A percentile compares a stretch with the other conserved stretches of the same genome.
Conservation (phyloP, 2,888 invertebrate species). For the Pachymerium ferrugineum region DNA sequence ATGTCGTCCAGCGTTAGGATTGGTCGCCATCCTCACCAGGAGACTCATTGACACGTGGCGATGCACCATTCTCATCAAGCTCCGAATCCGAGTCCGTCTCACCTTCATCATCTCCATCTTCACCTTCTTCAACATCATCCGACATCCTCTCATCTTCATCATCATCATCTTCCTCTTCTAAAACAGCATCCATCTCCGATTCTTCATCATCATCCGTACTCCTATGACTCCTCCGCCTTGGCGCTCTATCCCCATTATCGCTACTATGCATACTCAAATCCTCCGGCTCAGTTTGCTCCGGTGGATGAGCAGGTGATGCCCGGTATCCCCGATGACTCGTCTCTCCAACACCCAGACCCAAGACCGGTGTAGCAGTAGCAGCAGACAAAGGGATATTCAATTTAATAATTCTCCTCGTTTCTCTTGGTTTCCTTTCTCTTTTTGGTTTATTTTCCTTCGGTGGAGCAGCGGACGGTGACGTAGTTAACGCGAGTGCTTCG, state of each 20-base stretch:
- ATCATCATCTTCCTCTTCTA: conserved; percentile 36
- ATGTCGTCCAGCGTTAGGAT: neutral
- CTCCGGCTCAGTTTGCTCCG: conserved; percentile 83
- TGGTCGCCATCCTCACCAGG: neutral
- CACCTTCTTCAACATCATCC: conserved; percentile 35
- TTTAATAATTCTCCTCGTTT: conserved; percentile 53
- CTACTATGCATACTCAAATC: conserved; percentile 64
- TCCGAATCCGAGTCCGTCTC: conserved; percentile 36
- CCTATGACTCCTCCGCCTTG: neutral
- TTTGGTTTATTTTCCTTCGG: conserved; percentile 34
- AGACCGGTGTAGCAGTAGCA: conserved; percentile 9
- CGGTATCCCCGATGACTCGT: conserved; percentile 48
- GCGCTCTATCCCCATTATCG: conserved; percentile 35
- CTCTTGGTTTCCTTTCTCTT: conserved; percentile 51
- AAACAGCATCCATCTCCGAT: conserved; percentile 37
- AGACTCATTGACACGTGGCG: neutral
- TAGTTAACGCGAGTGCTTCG: conserved; percentile 14
- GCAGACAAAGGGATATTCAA: conserved; percentile 28
- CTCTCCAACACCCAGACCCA: conserved; percentile 17
- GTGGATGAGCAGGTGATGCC: conserved; percentile 46
- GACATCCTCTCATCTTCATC: conserved; percentile 36
- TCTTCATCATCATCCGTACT: conserved; percentile 31
- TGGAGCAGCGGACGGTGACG: neutral
- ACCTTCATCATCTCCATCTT: conserved; percentile 36
- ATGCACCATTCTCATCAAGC: conserved; percentile 28